Evolutionary conservation across 2,888 invertebrate species (phyloP).

Genomic region (Prosapia bicincta): DNA sequence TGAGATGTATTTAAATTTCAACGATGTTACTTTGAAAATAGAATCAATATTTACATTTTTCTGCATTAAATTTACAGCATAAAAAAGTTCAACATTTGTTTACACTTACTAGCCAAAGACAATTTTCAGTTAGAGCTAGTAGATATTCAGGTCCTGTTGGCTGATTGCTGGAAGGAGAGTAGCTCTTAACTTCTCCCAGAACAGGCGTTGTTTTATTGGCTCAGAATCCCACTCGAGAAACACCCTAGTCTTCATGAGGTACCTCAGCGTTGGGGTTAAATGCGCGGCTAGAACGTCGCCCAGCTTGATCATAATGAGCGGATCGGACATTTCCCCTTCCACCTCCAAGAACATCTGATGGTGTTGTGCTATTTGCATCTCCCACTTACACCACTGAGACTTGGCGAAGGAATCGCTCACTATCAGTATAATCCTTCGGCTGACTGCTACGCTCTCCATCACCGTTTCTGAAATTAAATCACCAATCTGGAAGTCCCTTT

Average conservation of each 20-base stretch:
- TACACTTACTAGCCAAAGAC: no score
- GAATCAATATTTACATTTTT: no score
- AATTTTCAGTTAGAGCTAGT: no score
- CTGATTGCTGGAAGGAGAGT: conserved; percentile 18
- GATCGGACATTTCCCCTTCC: conserved; percentile 45
- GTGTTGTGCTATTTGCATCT: conserved; percentile 64
- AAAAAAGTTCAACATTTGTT: no score
- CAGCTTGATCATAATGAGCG: not conserved
- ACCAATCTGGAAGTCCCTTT: conserved; percentile 64
- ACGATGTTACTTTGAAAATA: no score
- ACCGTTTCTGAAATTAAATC: conserved; percentile 63
- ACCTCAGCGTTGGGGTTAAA: conserved; percentile 58
- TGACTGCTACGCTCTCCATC: conserved; percentile 58
- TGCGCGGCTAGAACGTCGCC: conserved; percentile 54
- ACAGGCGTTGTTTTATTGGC: conserved; percentile 41
- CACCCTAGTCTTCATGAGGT: conserved; percentile 60
- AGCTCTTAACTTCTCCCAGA: conserved; percentile 42
- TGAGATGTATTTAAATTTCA: no score
- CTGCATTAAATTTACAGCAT: no score
- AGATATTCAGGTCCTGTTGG: not conserved
- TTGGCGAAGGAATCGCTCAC: conserved; percentile 65
- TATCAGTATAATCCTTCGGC: conserved; percentile 61
- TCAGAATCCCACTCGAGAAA: conserved; percentile 60
- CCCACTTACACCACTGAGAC: conserved; percentile 71
- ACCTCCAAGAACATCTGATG: conserved; percentile 59